Evolutionary conservation across 2,113 vertebrate species (phyloP).

Genomic region (Ciconia boyciana): DNA sequence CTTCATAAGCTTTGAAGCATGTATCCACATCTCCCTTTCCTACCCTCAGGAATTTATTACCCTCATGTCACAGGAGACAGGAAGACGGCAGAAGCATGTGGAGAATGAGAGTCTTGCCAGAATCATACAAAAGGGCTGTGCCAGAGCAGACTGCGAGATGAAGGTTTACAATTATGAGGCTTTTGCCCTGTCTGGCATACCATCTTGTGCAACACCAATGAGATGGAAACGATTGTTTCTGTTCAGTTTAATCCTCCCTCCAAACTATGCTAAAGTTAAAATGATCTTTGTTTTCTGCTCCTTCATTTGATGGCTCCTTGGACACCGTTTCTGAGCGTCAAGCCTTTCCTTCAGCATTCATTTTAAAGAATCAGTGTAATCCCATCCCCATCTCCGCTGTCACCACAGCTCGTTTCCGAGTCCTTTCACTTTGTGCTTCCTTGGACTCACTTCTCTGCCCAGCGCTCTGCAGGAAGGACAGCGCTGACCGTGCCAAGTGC

Average conservation of each 20-base stretch:
- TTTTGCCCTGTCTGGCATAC: background rate
- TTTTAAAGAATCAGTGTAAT: background rate
- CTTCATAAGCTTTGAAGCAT: background rate
- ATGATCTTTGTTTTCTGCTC: background rate
- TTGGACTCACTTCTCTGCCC: rapidly evolving
- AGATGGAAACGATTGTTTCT: background rate
- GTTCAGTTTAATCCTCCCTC: background rate
- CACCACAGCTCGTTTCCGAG: background rate
- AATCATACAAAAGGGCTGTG: background rate
- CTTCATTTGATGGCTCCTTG: background rate
- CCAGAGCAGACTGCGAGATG: background rate
- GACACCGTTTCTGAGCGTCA: background rate
- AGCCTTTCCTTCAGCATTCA: background rate
- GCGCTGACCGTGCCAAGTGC: background rate
- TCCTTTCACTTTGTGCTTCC: background rate
- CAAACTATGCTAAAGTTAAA: background rate
- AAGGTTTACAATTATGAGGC: background rate
- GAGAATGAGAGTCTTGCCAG: background rate
- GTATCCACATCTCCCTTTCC: background rate
- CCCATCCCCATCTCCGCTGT: background rate
- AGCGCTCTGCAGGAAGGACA: background rate
- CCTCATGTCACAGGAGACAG: background rate
- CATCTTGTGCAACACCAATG: background rate
- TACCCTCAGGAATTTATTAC: background rate
- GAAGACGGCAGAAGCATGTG: background rate